Conservation (phyloP, 2,113 vertebrate species). For the Alaudala cheleensis region DNA sequence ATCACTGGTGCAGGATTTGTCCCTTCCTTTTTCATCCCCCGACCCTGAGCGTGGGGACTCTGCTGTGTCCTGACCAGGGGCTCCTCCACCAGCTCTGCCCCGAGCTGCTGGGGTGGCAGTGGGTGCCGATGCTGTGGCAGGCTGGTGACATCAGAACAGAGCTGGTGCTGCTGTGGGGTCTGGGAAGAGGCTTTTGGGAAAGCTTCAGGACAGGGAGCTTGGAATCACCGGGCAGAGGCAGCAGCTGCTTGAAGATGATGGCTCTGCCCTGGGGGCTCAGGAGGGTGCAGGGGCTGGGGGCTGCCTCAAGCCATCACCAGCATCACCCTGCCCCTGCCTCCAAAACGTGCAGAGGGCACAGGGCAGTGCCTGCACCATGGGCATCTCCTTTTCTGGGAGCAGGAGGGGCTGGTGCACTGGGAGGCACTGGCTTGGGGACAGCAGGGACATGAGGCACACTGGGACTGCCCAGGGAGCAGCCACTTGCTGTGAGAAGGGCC, state of each 20-base stretch:
- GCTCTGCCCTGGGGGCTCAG: not conserved
- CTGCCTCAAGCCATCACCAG: not conserved
- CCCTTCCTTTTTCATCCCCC: not conserved
- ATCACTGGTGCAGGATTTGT: not conserved
- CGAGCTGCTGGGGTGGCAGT: not conserved
- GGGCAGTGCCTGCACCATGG: not conserved
- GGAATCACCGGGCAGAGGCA: not conserved
- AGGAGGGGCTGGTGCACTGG: not conserved
- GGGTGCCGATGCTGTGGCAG: not conserved
- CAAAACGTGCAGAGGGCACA: rapidly evolving
- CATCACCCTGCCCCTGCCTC: not conserved
- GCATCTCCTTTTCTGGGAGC: not conserved
- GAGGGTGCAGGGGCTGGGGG: not conserved
- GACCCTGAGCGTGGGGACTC: not conserved
- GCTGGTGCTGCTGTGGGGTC: not conserved
- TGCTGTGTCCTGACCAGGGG: not conserved
- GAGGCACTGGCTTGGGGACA: not conserved
- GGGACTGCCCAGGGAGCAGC: not conserved
- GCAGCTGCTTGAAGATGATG: not conserved
- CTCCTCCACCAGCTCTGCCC: not conserved
- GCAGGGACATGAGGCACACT: rapidly evolving
- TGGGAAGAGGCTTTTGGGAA: not conserved
- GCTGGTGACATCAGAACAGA: not conserved
- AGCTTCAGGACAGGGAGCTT: not conserved
- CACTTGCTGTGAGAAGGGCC: not conserved